Evolutionary conservation across 2,888 invertebrate genomes (phyloP), one percentile per base, ranked within the genome.

Genomic region (Drosophila subsilvestris): DNA sequence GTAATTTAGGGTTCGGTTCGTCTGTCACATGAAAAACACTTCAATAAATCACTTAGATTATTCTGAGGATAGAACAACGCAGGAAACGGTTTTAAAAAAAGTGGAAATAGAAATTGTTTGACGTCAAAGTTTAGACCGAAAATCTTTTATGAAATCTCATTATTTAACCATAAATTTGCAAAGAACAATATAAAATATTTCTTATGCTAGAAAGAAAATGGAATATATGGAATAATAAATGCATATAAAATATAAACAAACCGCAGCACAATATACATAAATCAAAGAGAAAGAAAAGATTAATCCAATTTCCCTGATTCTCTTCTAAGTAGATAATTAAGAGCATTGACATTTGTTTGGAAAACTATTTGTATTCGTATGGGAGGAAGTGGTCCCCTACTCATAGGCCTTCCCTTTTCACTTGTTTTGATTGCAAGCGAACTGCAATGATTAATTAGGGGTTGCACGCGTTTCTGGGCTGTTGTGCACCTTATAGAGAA

Each of bases 391-490:
- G 32, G 32, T 27, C 9, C 3, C 27, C 2, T 27, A 1, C 2
- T 27, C 27, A 27, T 8, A 2, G 27, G 27, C 22, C 5, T 25
- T 10, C 47, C 66, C 65, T 54, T 32, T 18, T 32, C 17, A 12
- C 8, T n/a, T 32, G 20, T 18, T 48, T 29, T 66, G 54, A 54
- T 48, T 10, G 18, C 29, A 42, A 43, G 18, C 18, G 22, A 49
- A 56, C 6, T 37, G 29, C 49, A 70, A 51, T 71, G 63, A 72
- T 57, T 71, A 63, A 72, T 63, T 63, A 63, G 61, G 62, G 25
- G 37, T 50, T 27, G 45, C 68, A 71, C 54, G 74, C 60, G 53
- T 45, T 63, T 57, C 27, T 42, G n/a, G 66, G 48, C 66, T 70
- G 37, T 37, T 37, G 6, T 37, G 45, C 62, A 29, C 48, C 49